These are phyloP conservation scores for Ciconia boyciana DNA, from an alignment of 2,113 vertebrate species.

Conservation along the genomic window DNA sequence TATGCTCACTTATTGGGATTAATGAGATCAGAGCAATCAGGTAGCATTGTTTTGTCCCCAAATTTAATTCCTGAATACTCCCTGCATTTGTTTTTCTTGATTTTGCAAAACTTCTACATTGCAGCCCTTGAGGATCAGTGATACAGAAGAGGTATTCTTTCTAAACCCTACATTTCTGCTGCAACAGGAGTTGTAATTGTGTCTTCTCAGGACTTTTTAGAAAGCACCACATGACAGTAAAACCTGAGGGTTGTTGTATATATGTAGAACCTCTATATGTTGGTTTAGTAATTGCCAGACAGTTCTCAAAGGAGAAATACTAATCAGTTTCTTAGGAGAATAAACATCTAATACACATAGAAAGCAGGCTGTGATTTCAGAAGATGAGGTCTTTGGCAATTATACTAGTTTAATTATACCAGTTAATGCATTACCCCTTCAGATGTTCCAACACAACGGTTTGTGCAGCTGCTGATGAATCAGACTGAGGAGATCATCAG, in stretches of 20 bases:
- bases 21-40: not conserved
- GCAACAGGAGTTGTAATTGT: not conserved
- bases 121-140: not conserved
- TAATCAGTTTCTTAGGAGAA: not conserved
- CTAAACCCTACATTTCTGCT: not conserved
- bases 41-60: not conserved
- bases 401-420: not conserved
- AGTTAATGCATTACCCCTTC: not conserved
- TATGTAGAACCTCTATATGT: not conserved
- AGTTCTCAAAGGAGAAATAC: not conserved
- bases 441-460: not conserved
- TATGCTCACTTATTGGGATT: not conserved
- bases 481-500: not conserved
- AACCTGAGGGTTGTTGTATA: not conserved
- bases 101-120: not conserved
- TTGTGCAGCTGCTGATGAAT: conserved; percentile 56
- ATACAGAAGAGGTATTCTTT: not conserved
- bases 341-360: not conserved
- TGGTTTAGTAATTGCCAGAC: not conserved
- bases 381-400: not conserved
- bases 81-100: not conserved
- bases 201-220: not conserved
- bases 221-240: not conserved
- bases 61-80: not conserved
- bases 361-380: not conserved